phyloP scores from a whole-genome alignment of 1,140 invertebrate species.

The Leguminivora glycinivorella region DNA sequence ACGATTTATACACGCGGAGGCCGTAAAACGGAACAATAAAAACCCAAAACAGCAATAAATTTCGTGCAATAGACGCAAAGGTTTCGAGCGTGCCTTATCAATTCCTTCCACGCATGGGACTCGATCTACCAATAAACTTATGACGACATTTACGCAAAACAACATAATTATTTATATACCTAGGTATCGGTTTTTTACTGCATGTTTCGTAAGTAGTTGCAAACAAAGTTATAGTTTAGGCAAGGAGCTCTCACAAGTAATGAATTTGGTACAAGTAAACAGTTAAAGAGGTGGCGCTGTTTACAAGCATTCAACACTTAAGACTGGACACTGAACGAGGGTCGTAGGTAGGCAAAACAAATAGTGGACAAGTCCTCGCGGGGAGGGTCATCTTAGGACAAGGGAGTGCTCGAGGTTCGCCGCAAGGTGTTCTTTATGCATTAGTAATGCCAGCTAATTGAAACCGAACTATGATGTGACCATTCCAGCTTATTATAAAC shows the following conservation, averaged over 20 bases:
- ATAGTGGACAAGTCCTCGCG: slow-evolving; percentile 62
- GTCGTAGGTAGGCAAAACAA: slow-evolving; percentile 68
- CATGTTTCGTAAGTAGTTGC: background rate
- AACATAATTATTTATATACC: slow-evolving; percentile 25
- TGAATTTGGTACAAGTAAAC: slow-evolving; percentile 57
- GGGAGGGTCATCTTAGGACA: slow-evolving; percentile 68
- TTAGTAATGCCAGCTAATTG: slow-evolving; percentile 71
- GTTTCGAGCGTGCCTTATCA: slow-evolving; percentile 78
- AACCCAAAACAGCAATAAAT: slow-evolving; percentile 81
- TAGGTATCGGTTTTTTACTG: background rate
- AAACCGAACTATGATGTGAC: slow-evolving; percentile 62
- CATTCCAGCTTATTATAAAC: slow-evolving; percentile 50
- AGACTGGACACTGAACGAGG: slow-evolving; percentile 63
- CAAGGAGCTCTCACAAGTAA: slow-evolving; percentile 41
- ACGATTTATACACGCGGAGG: slow-evolving; percentile 77
- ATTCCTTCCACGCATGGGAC: slow-evolving; percentile 74
- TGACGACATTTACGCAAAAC: slow-evolving; percentile 55
- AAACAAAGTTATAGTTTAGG: background rate
- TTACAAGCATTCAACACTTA: slow-evolving; percentile 75
- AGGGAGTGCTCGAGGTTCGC: slow-evolving; percentile 54
- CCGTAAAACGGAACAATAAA: slow-evolving; percentile 81
- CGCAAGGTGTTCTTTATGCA: slow-evolving; percentile 69
- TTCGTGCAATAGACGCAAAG: slow-evolving; percentile 79
- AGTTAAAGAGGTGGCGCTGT: slow-evolving; percentile 56
- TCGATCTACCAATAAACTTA: slow-evolving; percentile 73